Evolutionary conservation across 2,888 invertebrate species (phyloP).

Genomic region (Oconnorella tubifera): DNA sequence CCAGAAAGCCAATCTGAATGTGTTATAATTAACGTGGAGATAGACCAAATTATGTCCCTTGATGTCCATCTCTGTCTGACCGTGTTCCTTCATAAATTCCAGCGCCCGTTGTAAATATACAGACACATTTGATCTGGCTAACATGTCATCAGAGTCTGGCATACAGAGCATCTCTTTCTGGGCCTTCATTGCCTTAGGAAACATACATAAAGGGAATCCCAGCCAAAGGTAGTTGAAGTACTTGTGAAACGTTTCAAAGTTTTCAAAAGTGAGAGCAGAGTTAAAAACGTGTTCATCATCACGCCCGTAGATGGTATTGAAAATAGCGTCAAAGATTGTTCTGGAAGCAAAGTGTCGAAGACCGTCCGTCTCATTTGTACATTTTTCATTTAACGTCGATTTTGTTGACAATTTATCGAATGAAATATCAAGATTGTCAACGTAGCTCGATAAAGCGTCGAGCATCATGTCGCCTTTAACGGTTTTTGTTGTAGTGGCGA

Average conservation of each 20-base stretch:
- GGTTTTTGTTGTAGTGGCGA: conserved; percentile 51
- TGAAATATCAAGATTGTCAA: conserved; percentile 42
- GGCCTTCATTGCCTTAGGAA: conserved; percentile 48
- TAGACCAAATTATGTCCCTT: conserved; percentile 55
- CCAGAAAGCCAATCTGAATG: conserved; percentile 55
- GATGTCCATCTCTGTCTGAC: conserved; percentile 52
- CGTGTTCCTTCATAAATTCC: conserved; percentile 46
- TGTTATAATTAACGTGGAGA: conserved; percentile 56
- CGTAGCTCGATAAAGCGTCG: conserved; percentile 43
- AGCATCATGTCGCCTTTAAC: conserved; percentile 47
- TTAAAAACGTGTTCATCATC: conserved; percentile 43
- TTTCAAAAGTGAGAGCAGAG: conserved; percentile 46
- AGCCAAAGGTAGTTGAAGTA: conserved; percentile 56
- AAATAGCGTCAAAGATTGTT: conserved; percentile 53
- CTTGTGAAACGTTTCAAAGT: conserved; percentile 53
- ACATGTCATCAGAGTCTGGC: conserved; percentile 46
- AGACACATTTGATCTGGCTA: conserved; percentile 47
- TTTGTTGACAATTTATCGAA: conserved; percentile 1
- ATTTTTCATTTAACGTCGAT: conserved; percentile 1
- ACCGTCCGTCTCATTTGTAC: conserved; percentile 27
- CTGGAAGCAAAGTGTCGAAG: conserved; percentile 46
- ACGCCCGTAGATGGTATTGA: conserved; percentile 54
- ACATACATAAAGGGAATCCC: conserved; percentile 49
- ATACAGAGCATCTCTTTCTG: conserved; percentile 46
- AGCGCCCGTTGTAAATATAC: conserved; percentile 52